Evolutionary conservation across 2,888 invertebrate genomes (phyloP), one percentile per base, ranked within the genome.

Genomic region (Thyatira batis): DNA sequence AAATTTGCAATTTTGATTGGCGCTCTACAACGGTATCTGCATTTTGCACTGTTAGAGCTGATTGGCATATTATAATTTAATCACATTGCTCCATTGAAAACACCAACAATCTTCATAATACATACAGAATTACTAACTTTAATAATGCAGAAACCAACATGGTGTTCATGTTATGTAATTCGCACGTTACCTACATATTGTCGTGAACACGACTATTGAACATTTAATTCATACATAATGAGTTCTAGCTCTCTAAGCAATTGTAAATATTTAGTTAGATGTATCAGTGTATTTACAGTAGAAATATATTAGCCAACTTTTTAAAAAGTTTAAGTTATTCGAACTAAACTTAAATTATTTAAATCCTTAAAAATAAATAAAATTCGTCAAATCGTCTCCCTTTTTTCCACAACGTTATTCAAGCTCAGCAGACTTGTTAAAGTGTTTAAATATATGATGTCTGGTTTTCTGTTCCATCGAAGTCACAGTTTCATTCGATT

Each of bases 1-100:
- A 79, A 81, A 89, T 90, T 89, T 87, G 85, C 88, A 89, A 88
- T 87, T 87, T 87, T 88, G 87, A 90, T 90, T 90, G 88, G 80
- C 76, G 73, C 76, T 78, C 72, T 71, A 78, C 78, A 76, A 65
- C 66, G 65, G 69, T 69, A 75, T 75, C 76, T 70, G 71, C 78
- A 76, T 78, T 73, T 73, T 64, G 60, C 60, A 62, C 72, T 67
- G 74, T 78, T 82, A 79, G 76, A 70, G 67, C 66, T 73, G 72
- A 80, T 82, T 79, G 77, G 74, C 66, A 73, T 80, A 82, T 80
- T 78, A 77, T 84, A 80, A 85, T 80, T 79, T 73, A 79, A 81
- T 84, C 69, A 50, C 55, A 50, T 55, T 66, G 65, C 66, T 66
- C 67, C 65, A 74, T 69, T 71, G 68, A 68, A 70, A 70, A 71